Evolutionary conservation across 2,797 vertebrate genomes (phyloP).

Genomic region (Danio albolineatus): DNA sequence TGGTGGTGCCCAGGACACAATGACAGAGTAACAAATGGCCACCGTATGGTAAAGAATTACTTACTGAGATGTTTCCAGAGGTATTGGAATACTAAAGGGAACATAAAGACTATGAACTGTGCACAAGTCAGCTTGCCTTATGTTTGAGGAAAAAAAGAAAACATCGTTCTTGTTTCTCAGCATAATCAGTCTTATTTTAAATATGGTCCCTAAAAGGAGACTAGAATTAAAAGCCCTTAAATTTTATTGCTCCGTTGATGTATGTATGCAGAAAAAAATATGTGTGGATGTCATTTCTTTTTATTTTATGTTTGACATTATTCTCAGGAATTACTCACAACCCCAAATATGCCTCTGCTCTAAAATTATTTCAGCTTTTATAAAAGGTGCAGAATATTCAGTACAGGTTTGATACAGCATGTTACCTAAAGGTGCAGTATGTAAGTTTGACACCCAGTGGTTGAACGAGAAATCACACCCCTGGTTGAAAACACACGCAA

Average conservation of each 20-base stretch:
- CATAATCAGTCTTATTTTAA: background rate
- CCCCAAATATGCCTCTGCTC: background rate
- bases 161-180: background rate
- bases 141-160: slow-evolving; percentile 13
- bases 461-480: no score
- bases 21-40: slow-evolving; percentile 20
- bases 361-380: background rate
- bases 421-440: background rate
- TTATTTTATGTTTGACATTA: slow-evolving; percentile 33
- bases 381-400: background rate
- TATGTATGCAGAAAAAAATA: slow-evolving; percentile 15
- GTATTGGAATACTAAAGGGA: slow-evolving; percentile 4
- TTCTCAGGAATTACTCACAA: slow-evolving; percentile 51
- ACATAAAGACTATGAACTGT: slow-evolving; percentile 6
- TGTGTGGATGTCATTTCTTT: slow-evolving; percentile 13
- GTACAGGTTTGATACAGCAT: background rate
- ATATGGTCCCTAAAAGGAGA: slow-evolving; percentile 30
- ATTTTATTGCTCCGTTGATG: background rate
- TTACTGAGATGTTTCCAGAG: background rate
- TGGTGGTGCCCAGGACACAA: slow-evolving; percentile 84
- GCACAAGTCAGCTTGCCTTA: slow-evolving; percentile 4
- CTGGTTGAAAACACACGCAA: no score
- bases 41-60: slow-evolving; percentile 1
- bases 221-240: background rate
- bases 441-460: no score